These are phyloP conservation scores for Drosophila birchii DNA, from an alignment of 2,888 invertebrate species.

Conservation along the genomic window DNA sequence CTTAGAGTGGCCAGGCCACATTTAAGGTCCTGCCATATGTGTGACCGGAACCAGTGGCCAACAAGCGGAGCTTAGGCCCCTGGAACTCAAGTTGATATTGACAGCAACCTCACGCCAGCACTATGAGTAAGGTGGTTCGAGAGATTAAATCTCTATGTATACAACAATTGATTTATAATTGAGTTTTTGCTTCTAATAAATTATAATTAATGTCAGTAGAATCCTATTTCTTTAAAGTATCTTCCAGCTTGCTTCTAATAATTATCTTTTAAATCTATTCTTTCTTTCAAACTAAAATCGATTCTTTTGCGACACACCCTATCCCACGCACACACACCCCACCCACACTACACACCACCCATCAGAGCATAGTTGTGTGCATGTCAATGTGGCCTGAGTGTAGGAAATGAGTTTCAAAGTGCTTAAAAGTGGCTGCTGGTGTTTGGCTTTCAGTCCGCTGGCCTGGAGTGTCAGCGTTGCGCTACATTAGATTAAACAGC, in stretches of 20 bases:
- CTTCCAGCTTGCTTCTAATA: no score
- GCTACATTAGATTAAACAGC: constrained; percentile 73
- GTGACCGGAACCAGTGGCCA: constrained; percentile 41
- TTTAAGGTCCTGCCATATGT: constrained; percentile 42
- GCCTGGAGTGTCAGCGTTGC: constrained; percentile 55
- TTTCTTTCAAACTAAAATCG: neutral
- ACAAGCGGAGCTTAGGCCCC: constrained; percentile 43
- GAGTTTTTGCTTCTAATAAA: neutral
- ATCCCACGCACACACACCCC: constrained; percentile 3
- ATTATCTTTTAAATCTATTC: neutral
- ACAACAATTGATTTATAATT: neutral
- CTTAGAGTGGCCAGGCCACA: constrained; percentile 39
- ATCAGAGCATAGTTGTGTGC: constrained; percentile 49
- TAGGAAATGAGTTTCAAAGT: constrained; percentile 77
- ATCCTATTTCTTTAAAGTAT: neutral
- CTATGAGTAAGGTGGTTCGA: neutral
- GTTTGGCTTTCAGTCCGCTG: constrained; percentile 48
- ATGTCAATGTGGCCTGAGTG: constrained; percentile 65
- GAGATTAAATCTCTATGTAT: neutral
- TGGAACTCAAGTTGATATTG: constrained; percentile 52
- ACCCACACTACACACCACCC: constrained; percentile 11
- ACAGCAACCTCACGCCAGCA: constrained; percentile 27
- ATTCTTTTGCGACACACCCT: constrained; percentile 9
- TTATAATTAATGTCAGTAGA: neutral
- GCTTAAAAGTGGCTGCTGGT: constrained; percentile 70